phyloP scores from a whole-genome alignment of 2,888 invertebrate species.

The Eurois occulta region DNA sequence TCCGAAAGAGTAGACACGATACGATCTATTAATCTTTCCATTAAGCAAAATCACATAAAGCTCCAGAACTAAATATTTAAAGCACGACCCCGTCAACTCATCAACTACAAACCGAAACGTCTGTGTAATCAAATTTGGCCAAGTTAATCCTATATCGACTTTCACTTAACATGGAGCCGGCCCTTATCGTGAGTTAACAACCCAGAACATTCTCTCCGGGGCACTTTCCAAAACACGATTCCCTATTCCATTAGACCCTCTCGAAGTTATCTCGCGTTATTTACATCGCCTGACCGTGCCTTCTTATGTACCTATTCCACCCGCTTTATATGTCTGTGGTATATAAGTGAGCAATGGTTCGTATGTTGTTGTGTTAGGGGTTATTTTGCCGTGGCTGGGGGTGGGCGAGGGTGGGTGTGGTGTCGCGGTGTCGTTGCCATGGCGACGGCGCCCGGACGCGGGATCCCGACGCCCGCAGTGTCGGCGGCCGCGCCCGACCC shows the following conservation, averaged over 20 bases:
- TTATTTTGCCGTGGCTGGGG: conserved; percentile 74
- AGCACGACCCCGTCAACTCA: conserved; percentile 59
- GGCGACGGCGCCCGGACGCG: conserved; percentile 91
- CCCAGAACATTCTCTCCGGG: conserved; percentile 87
- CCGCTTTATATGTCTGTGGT: conserved; percentile 82
- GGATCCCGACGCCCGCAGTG: conserved; percentile 91
- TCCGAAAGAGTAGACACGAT: conserved; percentile 16
- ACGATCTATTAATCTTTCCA: conserved; percentile 27
- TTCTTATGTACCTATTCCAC: conserved; percentile 86
- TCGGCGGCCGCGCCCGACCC: conserved; percentile 89
- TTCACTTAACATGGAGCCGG: conserved; percentile 84
- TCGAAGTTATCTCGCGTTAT: conserved; percentile 89
- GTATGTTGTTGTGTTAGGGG: conserved; percentile 79
- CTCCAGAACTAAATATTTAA: conserved; percentile 50
- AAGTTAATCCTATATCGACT: conserved; percentile 86
- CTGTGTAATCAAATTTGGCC: conserved; percentile 84
- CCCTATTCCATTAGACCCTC: conserved; percentile 90
- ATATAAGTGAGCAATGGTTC: conserved; percentile 85
- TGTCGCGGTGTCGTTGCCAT: conserved; percentile 91
- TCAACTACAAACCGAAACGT: conserved; percentile 77
- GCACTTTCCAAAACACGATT: conserved; percentile 89
- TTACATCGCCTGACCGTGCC: conserved; percentile 90
- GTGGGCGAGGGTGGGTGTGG: conserved; percentile 76
- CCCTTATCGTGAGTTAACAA: conserved; percentile 81
- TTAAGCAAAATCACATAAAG: conserved; percentile 22